A percentile compares a stretch with the other conserved stretches of the same genome.
Evolutionary conservation across 2,797 vertebrate species (phyloP).

Genomic region (Neosalanx taihuensis): DNA sequence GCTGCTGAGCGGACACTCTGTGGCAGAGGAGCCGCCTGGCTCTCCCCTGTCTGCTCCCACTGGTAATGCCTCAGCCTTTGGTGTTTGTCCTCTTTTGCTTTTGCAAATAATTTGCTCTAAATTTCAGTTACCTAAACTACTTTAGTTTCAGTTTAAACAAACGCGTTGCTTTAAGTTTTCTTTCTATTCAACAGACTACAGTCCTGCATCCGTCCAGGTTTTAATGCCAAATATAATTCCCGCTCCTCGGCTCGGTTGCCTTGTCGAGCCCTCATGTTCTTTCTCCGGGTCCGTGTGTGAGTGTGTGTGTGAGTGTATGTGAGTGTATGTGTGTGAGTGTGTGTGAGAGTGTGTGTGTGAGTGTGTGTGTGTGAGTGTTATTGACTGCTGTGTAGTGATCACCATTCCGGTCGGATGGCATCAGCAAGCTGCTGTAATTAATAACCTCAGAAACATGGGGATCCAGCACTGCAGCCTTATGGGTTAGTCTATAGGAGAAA

Average conservation of each 20-base stretch:
- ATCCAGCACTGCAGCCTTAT: slow-evolving; percentile 63
- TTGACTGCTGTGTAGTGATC: slow-evolving; percentile 78
- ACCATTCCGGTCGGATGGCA: slow-evolving; percentile 79
- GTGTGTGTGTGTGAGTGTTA: slow-evolving; percentile 49
- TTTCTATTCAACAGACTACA: slow-evolving; percentile 8
- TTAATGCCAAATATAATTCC: slow-evolving; percentile 7
- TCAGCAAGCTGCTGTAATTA: slow-evolving; percentile 78
- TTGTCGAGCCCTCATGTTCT: slow-evolving; percentile 54
- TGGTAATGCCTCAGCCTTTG: neutral
- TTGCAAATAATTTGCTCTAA: neutral
- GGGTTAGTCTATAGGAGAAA: slow-evolving; percentile 61
- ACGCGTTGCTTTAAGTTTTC: slow-evolving; percentile 12
- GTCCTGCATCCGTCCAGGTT: slow-evolving; percentile 2
- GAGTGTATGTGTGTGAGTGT: slow-evolving; percentile 38
- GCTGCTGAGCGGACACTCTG: slow-evolving; percentile 60
- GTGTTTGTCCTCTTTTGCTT: neutral
- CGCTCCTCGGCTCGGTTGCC: slow-evolving; percentile 15
- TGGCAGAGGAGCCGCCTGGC: slow-evolving; percentile 50
- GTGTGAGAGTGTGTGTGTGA: slow-evolving; percentile 15
- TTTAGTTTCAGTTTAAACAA: slow-evolving; percentile 1
- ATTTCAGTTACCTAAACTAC: neutral
- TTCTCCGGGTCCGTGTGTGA: slow-evolving; percentile 47
- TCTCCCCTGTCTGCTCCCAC: slow-evolving; percentile 41
- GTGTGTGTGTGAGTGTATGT: slow-evolving; percentile 40
- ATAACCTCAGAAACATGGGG: slow-evolving; percentile 72